These are phyloP conservation scores for Mus minutoides DNA, from an alignment of 2,797 vertebrate genomes.

Conservation along the genomic window DNA sequence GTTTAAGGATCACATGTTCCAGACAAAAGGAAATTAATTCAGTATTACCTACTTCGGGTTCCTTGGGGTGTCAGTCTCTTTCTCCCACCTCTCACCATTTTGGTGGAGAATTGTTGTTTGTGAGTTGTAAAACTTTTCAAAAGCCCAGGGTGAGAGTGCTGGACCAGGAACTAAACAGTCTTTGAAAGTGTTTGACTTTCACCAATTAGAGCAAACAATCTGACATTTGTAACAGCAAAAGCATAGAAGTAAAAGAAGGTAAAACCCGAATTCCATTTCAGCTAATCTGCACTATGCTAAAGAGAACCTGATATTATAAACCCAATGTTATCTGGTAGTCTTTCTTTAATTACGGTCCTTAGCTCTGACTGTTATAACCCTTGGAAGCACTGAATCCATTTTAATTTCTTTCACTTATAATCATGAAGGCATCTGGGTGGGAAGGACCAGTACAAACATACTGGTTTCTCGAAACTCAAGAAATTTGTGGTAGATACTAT, in stretches of 20 bases:
- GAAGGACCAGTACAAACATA: background rate
- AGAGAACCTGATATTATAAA: conserved; percentile 4
- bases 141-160: background rate
- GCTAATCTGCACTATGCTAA: background rate
- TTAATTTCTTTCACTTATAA: conserved; percentile 48
- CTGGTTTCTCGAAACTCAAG: background rate
- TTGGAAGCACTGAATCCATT: background rate
- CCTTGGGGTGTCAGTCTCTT: conserved; percentile 13
- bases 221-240: background rate
- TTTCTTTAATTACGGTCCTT: background rate
- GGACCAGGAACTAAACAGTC: background rate
- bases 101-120: background rate
- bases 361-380: background rate
- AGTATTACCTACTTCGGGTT: conserved; percentile 37
- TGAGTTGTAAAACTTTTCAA: background rate
- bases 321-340: background rate
- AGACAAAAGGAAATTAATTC: conserved; percentile 60
- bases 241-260: background rate
- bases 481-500: background rate
- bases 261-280: background rate
- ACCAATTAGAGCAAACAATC: background rate
- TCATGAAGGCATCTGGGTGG: background rate
- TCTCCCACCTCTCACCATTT: conserved; percentile 13
- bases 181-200: conserved; percentile 57
- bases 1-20: conserved; percentile 51